Evolutionary conservation across 2,113 vertebrate species (phyloP), one percentile per base, ranked within the genome.

Genomic region (Zapus hudsonius): DNA sequence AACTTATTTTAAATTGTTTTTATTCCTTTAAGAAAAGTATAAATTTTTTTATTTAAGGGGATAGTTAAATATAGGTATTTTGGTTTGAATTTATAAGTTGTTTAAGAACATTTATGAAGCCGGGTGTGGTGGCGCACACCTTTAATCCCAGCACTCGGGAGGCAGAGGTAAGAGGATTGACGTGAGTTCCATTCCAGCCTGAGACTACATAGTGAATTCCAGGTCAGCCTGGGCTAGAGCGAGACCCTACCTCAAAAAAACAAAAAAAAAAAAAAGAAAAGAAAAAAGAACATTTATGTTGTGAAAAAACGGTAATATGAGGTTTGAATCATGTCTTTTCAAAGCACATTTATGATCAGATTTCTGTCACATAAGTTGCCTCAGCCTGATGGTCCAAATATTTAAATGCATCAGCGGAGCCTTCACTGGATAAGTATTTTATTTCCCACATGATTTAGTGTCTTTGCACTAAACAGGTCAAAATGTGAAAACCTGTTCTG

Each of bases 1-100:
- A 93, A 95, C 97, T 97, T 95, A 93, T 98, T 98, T 98, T 98
- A 96, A 97, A 97, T 94, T 95, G 96, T 74, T 78, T 89, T 94
- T 85, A 63, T 94, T 95, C 95, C 98, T 97, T 97, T 95, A 95
- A 96, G 96, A 97, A 96, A 92, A 96, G 52, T 96, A 96, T 96
- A 97, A 97, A 97, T 95, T 92, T 59, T 96, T 97, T 96, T 96
- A 96, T 98, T 97, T 96, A 96, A 94, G 95, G 94, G 95, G 87
- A 91, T 94, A 96, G 89, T 92, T 86, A 91, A 96, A 97, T 95
- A 92, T 88, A 76, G 90, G 38, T 93, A 74, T 95, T 86, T 87
- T 96, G 69, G 96, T 97, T 97, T 97, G 61, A 96, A 88, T 94
- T 97, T 80, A 96, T 72, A 64, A 80, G 42, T 96, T 94, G 87